Conservation (phyloP, 2,113 vertebrate species). For the Tachysurus fulvidraco region DNA sequence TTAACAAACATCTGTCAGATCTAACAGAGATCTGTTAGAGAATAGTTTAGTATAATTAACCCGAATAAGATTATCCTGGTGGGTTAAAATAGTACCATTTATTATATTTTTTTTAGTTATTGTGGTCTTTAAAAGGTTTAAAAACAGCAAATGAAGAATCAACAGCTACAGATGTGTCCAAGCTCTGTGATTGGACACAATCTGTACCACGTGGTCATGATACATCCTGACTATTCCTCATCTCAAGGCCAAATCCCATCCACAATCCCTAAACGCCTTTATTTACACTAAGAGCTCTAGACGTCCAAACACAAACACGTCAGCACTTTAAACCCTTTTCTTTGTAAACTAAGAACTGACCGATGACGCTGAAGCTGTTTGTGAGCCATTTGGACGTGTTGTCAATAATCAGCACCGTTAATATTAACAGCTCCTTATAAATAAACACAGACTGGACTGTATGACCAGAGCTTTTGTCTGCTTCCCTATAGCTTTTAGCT, state of each 20-base stretch:
- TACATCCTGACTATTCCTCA: background rate
- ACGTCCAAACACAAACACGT: background rate
- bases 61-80: too few relatives aligned
- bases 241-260: background rate
- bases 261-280: background rate
- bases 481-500: background rate
- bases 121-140: background rate
- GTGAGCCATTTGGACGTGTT: background rate
- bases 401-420: background rate
- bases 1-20: too few relatives aligned
- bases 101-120: background rate
- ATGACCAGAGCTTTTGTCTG: background rate
- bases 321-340: background rate
- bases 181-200: conserved; percentile 15
- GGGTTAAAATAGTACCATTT: background rate
- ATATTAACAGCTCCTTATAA: background rate
- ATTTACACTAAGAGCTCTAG: background rate
- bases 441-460: background rate
- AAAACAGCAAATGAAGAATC: background rate
- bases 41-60: too few relatives aligned
- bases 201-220: conserved; percentile 3
- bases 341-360: too few relatives aligned
- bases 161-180: conserved; percentile 37
- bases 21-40: too few relatives aligned
- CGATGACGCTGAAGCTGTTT: background rate